Base-by-base conservation (phyloP, 2,888 invertebrate genomes). In the Metacarcinus magister region DNA sequence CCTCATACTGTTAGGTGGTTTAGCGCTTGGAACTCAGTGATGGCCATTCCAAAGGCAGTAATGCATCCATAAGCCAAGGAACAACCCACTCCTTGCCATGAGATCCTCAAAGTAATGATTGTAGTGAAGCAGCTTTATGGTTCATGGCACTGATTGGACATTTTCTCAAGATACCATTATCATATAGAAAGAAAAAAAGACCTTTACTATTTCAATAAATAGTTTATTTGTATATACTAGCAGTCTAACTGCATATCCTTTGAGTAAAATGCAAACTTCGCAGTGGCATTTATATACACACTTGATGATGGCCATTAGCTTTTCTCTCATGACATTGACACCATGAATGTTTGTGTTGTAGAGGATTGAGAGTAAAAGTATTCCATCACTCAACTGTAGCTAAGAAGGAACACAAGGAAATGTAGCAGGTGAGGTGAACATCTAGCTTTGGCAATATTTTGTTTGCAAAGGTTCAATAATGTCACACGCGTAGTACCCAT, bases 161-260 rank as follows among this genome's bases (percentile, higher is more conserved):
- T 75, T 75, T 60, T n/a, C n/a, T n/a, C 3, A 2, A 75, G 28
- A 8, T 75, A 8, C 4, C n/a, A 7, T 75, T 5, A 75, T 10
- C 28, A 28, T 75, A 23, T 28, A 10, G 8, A 75, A 75, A n/a
- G 28, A 75, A 28, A 60, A 23, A 60, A 39, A 39, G 39, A 39
- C 2, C 39, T 39, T 23, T 19, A 60, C 10, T 75, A 5, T 7
- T 75, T 28, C 10, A 75, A n/a, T 75, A 7, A 75, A 23, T 10
- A n/a, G 28, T n/a, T 75, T 75, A 75, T 75, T 75, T 75, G 28
- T 28, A 75, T 75, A 75, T 75, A 75, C n/a, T 7, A 75, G 28
- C 75, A 75, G 75, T 75, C 75, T 28, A n/a, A 75, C 28, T 75
- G 75, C n/a, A 75, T 75, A 75, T 75, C 75, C 75, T 28, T 23